Evolutionary conservation across 2,113 vertebrate genomes (phyloP).

Genomic region (Xiphorhynchus elegans): DNA sequence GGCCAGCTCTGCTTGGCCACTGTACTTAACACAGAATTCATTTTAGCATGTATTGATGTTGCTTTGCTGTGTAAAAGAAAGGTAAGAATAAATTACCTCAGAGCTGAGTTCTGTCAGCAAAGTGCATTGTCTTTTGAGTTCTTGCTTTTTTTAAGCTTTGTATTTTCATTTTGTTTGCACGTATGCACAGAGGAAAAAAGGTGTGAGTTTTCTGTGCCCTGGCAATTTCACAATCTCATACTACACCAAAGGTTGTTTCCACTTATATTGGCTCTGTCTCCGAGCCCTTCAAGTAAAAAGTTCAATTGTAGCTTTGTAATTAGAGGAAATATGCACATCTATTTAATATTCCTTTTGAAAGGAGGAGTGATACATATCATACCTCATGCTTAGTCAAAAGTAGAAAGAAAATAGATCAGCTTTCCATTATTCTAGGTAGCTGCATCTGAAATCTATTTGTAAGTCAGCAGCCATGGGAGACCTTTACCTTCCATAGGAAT

Average conservation of each 20-base stretch:
- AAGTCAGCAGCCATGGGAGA: neutral
- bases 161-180: neutral
- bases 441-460: neutral
- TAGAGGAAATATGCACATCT: neutral
- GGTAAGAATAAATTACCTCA: neutral
- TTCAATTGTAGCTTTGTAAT: neutral
- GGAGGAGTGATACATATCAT: neutral
- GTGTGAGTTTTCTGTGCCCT: neutral
- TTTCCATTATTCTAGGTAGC: neutral
- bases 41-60: neutral
- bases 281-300: neutral
- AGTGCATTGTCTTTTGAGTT: neutral
- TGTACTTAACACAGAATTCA: fast-evolving
- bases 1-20: neutral
- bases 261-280: neutral
- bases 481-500: neutral
- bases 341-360: neutral
- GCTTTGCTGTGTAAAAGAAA: neutral
- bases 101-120: neutral
- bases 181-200: neutral
- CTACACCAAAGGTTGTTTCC: neutral
- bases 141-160: neutral
- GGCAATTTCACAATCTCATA: neutral
- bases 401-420: neutral
- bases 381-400: neutral